These are phyloP conservation scores for Oscheius sp. DNA, from an alignment of 2,888 invertebrate genomes.

Conservation along the genomic window DNA sequence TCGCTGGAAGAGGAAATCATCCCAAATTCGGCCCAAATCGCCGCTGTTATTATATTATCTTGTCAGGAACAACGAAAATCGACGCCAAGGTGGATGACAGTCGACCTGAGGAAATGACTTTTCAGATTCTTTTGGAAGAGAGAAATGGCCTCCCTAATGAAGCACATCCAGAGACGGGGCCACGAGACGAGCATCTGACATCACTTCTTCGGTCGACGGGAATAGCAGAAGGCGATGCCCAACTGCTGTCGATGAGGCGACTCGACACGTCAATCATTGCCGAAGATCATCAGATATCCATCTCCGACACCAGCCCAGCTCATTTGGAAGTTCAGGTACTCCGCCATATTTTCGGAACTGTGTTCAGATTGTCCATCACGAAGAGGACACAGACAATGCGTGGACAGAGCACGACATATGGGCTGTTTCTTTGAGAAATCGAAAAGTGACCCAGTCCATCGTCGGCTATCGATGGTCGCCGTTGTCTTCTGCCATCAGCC, in stretches of 20 bases:
- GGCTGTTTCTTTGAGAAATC: slow-evolving; percentile 48
- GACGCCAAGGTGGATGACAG: slow-evolving; percentile 16
- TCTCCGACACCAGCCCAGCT: slow-evolving; percentile 47
- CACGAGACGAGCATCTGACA: slow-evolving; percentile 54
- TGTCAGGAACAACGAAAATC: slow-evolving; percentile 38
- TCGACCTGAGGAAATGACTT: background rate
- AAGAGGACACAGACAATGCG: slow-evolving; percentile 71
- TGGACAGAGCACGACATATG: slow-evolving; percentile 70
- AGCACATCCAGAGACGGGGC: slow-evolving; percentile 55
- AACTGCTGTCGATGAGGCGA: slow-evolving; percentile 55
- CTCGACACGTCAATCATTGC: slow-evolving; percentile 48
- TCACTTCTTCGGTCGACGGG: slow-evolving; percentile 53
- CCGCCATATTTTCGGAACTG: background rate
- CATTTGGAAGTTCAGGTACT: slow-evolving; percentile 40
- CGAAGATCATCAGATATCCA: slow-evolving; percentile 39
- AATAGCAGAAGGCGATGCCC: slow-evolving; percentile 51
- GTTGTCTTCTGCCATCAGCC: slow-evolving; percentile 9
- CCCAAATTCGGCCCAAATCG: slow-evolving; percentile 70
- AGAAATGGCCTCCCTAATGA: slow-evolving; percentile 58
- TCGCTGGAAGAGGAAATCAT: slow-evolving; percentile 68
- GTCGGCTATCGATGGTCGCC: slow-evolving; percentile 28
- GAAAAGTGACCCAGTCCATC: slow-evolving; percentile 7
- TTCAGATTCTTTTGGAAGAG: slow-evolving; percentile 44
- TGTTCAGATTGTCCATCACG: slow-evolving; percentile 41
- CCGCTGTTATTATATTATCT: slow-evolving; percentile 60